Evolutionary conservation across 2,113 vertebrate genomes (phyloP), one percentile per base, ranked within the genome.

Genomic region (Mola mola): DNA sequence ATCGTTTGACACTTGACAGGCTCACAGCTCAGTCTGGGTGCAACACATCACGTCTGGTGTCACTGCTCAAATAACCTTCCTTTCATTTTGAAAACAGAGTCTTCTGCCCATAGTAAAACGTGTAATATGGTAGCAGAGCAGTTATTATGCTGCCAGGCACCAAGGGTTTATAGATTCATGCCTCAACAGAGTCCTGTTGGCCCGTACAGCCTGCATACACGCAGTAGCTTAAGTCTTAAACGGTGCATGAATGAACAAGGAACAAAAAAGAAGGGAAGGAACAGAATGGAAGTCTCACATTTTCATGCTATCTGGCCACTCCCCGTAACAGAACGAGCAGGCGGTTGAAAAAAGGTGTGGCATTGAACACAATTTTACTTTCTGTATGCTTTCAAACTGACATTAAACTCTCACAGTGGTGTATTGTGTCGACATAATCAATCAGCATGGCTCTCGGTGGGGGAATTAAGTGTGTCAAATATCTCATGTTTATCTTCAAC

Each of bases 401-500:
- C 24, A 8, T 37, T 70, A 25, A 1, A 37, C 53, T 69, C 34
- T 15, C 16, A 59, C 8, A 51, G 25, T 1, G 8, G 28, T 20
- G 20, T n/a, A 15, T 1, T 20, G 37, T 40, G 24, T 38, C 12
- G 38, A 49, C 61, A 9, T 17, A 2, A 17, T 57, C 19, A 66
- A 19, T 60, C 75, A 84, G 5, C 31, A 90, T 90, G 88, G 71
- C 72, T 50, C 16, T 86, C 8, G 5, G 2, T 25, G 87, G 90
- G n/a, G 88, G 91, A 46, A 70, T 87, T 48, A 79, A 83, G 53
- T 91, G 85, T 81, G 25, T 92, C 3, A 93, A 93, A 78, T 91
- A 89, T 63, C 21, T 89, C 8, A 83, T 93, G 62, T 88, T 91
- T 68, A n/a, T 81, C 57, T 88, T 91, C 73, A 92, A 89, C 77